Evolutionary conservation across 92 coral and sea anemone genomes (phyloP).

Genomic region (Epizoanthus stellaris): DNA sequence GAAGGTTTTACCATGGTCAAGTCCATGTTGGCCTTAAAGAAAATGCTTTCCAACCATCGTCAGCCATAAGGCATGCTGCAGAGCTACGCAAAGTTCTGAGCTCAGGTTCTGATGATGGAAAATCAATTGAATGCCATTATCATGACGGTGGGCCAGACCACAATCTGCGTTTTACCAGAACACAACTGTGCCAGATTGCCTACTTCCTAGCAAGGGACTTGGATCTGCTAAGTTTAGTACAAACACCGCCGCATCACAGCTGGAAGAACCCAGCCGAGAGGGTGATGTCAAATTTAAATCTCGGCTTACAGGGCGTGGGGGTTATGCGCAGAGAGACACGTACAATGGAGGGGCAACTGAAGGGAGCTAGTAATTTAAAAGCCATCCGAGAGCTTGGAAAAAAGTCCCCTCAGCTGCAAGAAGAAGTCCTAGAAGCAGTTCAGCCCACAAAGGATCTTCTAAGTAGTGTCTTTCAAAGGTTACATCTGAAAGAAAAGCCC

Average conservation of each 20-base stretch:
- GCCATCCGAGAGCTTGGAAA: conserved; percentile 38
- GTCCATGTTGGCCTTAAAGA: conserved; percentile 62
- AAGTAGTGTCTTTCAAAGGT: conserved; percentile 37
- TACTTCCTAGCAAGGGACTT: conserved; percentile 43
- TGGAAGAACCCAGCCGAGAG: conserved; percentile 71
- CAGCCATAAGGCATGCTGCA: conserved; percentile 65
- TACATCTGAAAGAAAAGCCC: conserved; percentile 44
- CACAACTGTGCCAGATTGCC: conserved; percentile 43
- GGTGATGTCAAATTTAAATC: conserved; percentile 65
- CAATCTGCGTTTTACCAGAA: conserved; percentile 38
- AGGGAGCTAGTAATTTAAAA: conserved; percentile 41
- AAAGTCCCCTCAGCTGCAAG: conserved; percentile 23
- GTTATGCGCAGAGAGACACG: conserved; percentile 50
- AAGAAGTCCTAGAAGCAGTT: conserved; percentile 35
- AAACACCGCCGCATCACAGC: conserved; percentile 55
- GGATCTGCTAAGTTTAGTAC: conserved; percentile 38
- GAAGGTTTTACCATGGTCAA: conserved; percentile 62
- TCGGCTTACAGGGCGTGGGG: conserved; percentile 59
- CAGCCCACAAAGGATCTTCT: conserved; percentile 48
- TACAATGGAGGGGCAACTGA: conserved; percentile 42
- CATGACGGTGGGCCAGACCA: conserved; percentile 53
- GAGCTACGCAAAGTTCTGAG: conserved; percentile 23
- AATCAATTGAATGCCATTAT: conserved; percentile 26
- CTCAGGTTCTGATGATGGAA: not conserved
- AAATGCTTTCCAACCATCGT: conserved; percentile 49